phyloP scores from a whole-genome alignment of 2,797 vertebrate species.

The Xiphorhynchus erythropygius region DNA sequence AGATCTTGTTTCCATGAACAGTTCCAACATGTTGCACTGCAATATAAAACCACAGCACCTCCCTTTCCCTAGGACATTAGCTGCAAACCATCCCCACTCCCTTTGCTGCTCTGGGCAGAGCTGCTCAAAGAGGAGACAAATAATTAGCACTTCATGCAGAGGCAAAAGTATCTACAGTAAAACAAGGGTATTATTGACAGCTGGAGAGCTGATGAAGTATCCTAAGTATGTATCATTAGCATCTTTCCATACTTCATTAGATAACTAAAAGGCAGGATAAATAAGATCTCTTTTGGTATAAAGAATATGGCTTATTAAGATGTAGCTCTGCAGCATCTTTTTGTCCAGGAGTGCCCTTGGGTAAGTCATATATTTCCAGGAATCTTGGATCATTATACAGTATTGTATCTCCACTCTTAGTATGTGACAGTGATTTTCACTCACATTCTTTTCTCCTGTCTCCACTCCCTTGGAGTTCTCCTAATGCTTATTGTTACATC shows the following conservation, averaged over 20 bases:
- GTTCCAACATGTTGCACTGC: background rate
- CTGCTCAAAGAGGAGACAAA: background rate
- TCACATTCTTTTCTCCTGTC: background rate
- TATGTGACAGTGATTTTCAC: background rate
- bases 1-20: background rate
- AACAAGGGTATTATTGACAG: constrained; percentile 17
- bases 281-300: background rate
- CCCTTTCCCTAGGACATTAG: background rate
- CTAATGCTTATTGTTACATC: background rate
- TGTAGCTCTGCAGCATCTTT: background rate
- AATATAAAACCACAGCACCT: background rate
- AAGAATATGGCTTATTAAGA: background rate
- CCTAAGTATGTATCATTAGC: constrained; percentile 4
- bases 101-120: constrained; percentile 11
- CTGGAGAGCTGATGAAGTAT: constrained; percentile 22
- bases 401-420: background rate
- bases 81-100: background rate
- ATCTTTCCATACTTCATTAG: constrained; percentile 28
- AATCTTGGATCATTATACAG: background rate
- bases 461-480: background rate
- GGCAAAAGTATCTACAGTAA: constrained; percentile 26
- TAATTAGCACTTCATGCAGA: constrained; percentile 12
- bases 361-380: background rate
- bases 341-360: background rate
- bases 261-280: constrained; percentile 27